These are phyloP conservation scores for Phytoseiulus persimilis DNA, from an alignment of 2,888 invertebrate species.

Conservation along the genomic window DNA sequence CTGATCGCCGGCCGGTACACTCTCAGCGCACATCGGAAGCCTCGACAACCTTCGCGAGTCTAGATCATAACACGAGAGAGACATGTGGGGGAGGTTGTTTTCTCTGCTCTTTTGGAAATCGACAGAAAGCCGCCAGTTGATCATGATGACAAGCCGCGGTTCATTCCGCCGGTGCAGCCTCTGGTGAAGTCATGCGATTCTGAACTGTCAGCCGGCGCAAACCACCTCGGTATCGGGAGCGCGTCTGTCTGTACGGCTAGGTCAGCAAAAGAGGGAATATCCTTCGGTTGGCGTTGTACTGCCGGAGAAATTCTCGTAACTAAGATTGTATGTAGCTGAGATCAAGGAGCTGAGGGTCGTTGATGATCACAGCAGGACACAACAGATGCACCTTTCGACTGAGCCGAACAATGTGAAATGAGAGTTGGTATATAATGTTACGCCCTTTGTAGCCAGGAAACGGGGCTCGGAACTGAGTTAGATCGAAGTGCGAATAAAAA, in stretches of 20 bases:
- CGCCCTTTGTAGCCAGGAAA: not conserved
- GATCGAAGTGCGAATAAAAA: not conserved
- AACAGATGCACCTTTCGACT: not conserved
- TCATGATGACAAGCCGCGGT: not conserved
- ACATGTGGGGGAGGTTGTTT: not conserved
- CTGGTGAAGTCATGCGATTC: not conserved
- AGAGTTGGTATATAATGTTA: constrained; percentile 5
- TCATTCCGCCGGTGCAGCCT: not conserved
- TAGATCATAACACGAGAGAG: not conserved
- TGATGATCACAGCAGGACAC: not conserved
- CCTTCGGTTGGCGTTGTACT: not conserved
- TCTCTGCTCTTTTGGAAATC: not conserved
- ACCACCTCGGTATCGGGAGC: not conserved
- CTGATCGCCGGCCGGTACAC: not conserved
- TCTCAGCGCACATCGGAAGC: not conserved
- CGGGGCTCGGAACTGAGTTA: not conserved
- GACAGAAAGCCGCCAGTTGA: not conserved
- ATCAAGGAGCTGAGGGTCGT: not conserved
- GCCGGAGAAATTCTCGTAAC: not conserved
- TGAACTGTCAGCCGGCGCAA: not conserved
- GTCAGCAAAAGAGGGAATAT: not conserved
- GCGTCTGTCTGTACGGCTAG: not conserved
- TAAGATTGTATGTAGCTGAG: not conserved
- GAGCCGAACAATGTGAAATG: not conserved
- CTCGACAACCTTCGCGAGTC: not conserved